Percentiles rank a stretch among this genome's conserved stretches.
Evolutionary conservation across 1,140 invertebrate species (phyloP).

Genomic region (Coboldia fuscipes): DNA sequence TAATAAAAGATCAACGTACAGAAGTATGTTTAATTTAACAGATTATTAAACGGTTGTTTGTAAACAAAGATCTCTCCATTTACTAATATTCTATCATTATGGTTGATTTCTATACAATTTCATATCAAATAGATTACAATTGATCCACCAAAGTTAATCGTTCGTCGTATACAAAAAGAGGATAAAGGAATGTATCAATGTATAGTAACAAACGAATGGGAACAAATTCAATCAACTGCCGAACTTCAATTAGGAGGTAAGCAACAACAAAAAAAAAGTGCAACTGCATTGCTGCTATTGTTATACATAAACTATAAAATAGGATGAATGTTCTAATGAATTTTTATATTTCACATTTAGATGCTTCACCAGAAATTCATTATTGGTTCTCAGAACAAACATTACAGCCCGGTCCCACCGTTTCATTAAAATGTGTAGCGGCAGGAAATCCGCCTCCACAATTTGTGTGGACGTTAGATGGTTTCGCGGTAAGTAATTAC

Average conservation of each 20-base stretch:
- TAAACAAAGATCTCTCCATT: no score
- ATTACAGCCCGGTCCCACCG: constrained; percentile 64
- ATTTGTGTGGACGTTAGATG: constrained; percentile 72
- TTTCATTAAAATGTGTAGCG: constrained; percentile 77
- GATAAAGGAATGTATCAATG: constrained; percentile 63
- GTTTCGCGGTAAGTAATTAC: constrained; percentile 42
- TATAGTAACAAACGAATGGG: constrained; percentile 63
- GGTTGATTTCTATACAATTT: no score
- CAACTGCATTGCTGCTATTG: no score
- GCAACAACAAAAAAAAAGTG: constrained; percentile 6
- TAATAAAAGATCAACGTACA: constrained; percentile 33
- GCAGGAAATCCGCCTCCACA: constrained; percentile 78
- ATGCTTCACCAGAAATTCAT: constrained; percentile 61
- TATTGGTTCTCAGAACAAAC: constrained; percentile 82
- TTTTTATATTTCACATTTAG: constrained; percentile 20
- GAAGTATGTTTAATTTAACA: constrained; percentile 22
- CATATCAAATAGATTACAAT: constrained; percentile 15
- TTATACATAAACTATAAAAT: no score
- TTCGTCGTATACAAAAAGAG: constrained; percentile 20
- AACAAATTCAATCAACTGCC: constrained; percentile 63
- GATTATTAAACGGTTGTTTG: no score
- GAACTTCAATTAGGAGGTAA: constrained; percentile 68
- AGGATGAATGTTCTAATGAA: not conserved
- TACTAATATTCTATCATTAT: no score
- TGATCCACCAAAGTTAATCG: constrained; percentile 18